Base-by-base conservation (phyloP, 2,888 invertebrate genomes). In the Stenodera caucasica region DNA sequence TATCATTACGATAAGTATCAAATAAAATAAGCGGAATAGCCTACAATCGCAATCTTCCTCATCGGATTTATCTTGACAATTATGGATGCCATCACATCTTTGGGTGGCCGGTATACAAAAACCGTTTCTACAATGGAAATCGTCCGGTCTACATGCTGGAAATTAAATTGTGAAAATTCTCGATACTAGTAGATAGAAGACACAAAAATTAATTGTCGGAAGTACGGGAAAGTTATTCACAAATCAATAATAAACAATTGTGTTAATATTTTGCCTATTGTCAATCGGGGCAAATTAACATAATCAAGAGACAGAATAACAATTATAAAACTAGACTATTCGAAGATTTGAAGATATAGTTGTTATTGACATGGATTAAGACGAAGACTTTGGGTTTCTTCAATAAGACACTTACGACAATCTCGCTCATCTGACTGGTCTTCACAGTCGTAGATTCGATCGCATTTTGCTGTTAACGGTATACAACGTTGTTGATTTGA, bases 401-500 rank as follows among this genome's bases (percentile, higher is more conserved):
- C 18, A 35, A 5, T 35, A 35, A 11, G 23, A 62, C 59, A 88
- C 89, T 89, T 89, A 89, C 89, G 86, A 84, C 91, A 92, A 77
- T 86, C 84, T 72, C 70, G 68, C 69, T 89, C 89, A 71, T 89
- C 89, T 55, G 84, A 83, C 32, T 84, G 83, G 78, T 88, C 90
- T 21, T 57, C 61, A 79, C 93, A 93, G 81, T 93, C 89, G 74
- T 84, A 83, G 72, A 84, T 85, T 61, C 90, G 89, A 77, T 94
- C 89, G 78, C 93, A 94, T 54, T 88, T 85, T 67, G 86, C 81
- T 50, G 84, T 79, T 66, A 86, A 83, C 49, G 88, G 87, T 71
- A 93, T 87, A 78, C 92, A 92, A 55, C 29, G 32, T 70, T 85
- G 84, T 54, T 90, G 88, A 78, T 91, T 90, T 60, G 82, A 83